These are phyloP conservation scores for Periophthalmodon schlosseri DNA, from an alignment of 2,113 vertebrate species.

Conservation along the genomic window DNA sequence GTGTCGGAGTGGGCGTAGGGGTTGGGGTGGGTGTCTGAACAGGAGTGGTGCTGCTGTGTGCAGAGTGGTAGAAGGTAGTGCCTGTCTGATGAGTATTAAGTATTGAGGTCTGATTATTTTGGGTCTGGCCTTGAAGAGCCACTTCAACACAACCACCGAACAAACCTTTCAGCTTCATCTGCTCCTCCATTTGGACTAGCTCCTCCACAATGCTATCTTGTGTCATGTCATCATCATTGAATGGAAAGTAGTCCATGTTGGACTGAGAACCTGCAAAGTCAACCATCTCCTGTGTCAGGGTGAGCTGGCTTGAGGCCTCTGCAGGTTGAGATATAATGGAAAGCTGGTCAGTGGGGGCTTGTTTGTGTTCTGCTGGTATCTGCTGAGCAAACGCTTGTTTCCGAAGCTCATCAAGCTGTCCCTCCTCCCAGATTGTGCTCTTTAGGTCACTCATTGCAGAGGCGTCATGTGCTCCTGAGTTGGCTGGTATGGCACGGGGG, in stretches of 20 bases:
- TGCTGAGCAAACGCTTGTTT: constrained; percentile 81
- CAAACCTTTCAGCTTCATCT: constrained; percentile 91
- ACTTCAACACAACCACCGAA: constrained; percentile 83
- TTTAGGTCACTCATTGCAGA: constrained; percentile 81
- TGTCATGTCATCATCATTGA: constrained; percentile 97
- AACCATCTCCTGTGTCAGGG: constrained; percentile 87
- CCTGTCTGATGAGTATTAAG: constrained; percentile 81
- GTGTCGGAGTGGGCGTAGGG: constrained; percentile 87
- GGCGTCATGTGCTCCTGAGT: constrained; percentile 80
- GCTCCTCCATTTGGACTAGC: constrained; percentile 98
- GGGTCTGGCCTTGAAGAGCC: constrained; percentile 82
- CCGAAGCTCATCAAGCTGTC: constrained; percentile 79
- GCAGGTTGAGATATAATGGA: constrained; percentile 79
- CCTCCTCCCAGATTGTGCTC: constrained; percentile 87
- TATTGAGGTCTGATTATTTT: constrained; percentile 77
- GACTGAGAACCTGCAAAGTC: constrained; percentile 88
- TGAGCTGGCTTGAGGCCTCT: constrained; percentile 83
- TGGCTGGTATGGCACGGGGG: constrained; percentile 79
- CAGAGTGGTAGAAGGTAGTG: constrained; percentile 87
- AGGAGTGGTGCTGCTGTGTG: constrained; percentile 91
- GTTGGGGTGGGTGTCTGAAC: constrained; percentile 87
- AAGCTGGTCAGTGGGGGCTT: constrained; percentile 74
- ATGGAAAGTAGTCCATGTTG: constrained; percentile 92
- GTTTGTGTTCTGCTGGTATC: constrained; percentile 81
- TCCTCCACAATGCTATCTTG: constrained; percentile 99